Base-by-base conservation (phyloP, 2,113 vertebrate species). In the Ornithorhynchus anatinus region DNA sequence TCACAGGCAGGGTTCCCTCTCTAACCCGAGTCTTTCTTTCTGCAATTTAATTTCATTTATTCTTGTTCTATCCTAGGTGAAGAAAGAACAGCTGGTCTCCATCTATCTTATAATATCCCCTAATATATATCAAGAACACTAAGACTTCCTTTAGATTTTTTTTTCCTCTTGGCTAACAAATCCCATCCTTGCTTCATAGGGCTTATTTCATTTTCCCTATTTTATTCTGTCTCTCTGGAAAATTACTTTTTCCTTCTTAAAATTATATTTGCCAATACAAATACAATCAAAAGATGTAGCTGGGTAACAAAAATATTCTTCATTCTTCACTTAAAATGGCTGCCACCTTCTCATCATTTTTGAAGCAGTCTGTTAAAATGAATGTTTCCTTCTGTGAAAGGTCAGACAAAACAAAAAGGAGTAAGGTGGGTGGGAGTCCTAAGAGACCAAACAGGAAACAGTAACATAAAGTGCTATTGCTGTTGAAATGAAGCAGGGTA, bases 311-410 rank as follows among this genome's bases (percentile, higher is more conserved):
- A 19, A 19, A 33, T 60, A n/a, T 43, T 54, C n/a, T 68, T 72
- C 29, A 33, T 16, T 56, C 62, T 59, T 71, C 59, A 65, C 45
- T 35, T 20, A 38, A 72, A 52, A 59, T 50, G 54, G 37, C 38
- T 47, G 32, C 37, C n/a, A n/a, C n/a, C n/a, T n/a, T n/a, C n/a
- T n/a, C n/a, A n/a, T n/a, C n/a, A n/a, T n/a, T n/a, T n/a, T n/a
- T n/a, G n/a, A n/a, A n/a, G n/a, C n/a, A n/a, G n/a, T n/a, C n/a
- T n/a, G n/a, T n/a, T 61, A 35, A 40, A 56, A 75, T 62, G 52
- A 83, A 81, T 72, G 57, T 40, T 32, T 52, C 50, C 65, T 20
- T 62, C 59, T 79, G 70, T 59, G 47, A 59, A 75, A 83, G 63
- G 47, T 58, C 75, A 75, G 61, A 73, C 58, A 37, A 66, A 78